Evolutionary conservation across 2,113 vertebrate species (phyloP).

Genomic region (Rhabdornis inornatus): DNA sequence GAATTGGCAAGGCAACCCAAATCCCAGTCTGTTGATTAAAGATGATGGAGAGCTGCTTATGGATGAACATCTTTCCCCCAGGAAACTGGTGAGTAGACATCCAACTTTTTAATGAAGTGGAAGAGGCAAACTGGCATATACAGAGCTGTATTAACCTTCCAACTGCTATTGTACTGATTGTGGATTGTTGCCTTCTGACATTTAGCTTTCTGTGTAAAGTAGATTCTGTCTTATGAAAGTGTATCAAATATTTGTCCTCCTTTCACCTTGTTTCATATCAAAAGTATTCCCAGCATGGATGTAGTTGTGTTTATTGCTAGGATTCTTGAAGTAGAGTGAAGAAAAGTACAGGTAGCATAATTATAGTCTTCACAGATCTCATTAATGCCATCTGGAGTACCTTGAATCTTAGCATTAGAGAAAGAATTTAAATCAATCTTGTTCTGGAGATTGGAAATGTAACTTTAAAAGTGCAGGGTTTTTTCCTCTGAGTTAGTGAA

Average conservation of each 20-base stretch:
- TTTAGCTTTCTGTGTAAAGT: background rate
- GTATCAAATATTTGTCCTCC: background rate
- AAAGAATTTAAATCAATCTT: background rate
- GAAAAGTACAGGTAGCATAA: background rate
- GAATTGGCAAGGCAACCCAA: conserved; percentile 71
- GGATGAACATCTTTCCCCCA: conserved; percentile 77
- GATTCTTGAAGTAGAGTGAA: background rate
- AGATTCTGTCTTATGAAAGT: background rate
- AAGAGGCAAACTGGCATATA: background rate
- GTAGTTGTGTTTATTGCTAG: background rate
- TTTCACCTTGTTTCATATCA: background rate
- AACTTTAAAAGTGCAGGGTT: background rate
- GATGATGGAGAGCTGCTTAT: conserved; percentile 56
- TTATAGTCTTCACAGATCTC: background rate
- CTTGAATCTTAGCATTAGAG: background rate
- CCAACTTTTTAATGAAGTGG: background rate
- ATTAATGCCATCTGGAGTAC: background rate
- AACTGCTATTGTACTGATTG: background rate
- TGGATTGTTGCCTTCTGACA: background rate
- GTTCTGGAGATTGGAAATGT: background rate
- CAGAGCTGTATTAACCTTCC: background rate
- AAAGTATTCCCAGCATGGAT: background rate
- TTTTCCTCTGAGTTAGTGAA: background rate
- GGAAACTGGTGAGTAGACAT: conserved; percentile 79
- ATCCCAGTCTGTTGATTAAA: conserved; percentile 71